Percentiles rank a stretch among this genome's conserved stretches.
phyloP scores from a whole-genome alignment of 2,113 vertebrate species.

The Pogonocichla stellata region DNA sequence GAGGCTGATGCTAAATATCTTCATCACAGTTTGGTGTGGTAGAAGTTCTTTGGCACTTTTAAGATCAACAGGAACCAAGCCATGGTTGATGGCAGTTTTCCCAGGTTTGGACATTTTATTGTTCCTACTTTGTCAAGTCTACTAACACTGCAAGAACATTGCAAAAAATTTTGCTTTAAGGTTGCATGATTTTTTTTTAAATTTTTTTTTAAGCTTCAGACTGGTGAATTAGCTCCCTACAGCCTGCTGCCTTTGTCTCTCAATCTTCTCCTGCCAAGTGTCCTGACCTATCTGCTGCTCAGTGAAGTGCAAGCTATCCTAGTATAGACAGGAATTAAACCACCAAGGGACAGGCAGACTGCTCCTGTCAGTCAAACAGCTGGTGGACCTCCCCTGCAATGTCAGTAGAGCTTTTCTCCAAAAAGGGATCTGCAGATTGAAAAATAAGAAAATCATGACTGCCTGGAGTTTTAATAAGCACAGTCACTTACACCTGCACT shows the following conservation, averaged over 20 bases:
- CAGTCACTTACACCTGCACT: accelerated
- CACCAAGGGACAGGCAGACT: slow-evolving; percentile 84
- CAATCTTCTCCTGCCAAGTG: slow-evolving; percentile 73
- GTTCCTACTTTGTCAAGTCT: slow-evolving; percentile 56
- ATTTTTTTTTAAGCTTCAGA: not conserved
- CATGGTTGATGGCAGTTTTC: slow-evolving; percentile 79
- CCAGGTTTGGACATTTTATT: slow-evolving; percentile 85
- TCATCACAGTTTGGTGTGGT: slow-evolving; percentile 91
- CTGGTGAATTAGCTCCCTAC: slow-evolving; percentile 40
- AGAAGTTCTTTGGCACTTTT: slow-evolving; percentile 83
- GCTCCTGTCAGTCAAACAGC: slow-evolving; percentile 86
- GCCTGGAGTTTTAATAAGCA: not conserved
- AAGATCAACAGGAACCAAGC: slow-evolving; percentile 81
- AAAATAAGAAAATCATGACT: not conserved
- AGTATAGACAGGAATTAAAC: slow-evolving; percentile 89
- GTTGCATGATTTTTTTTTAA: not conserved
- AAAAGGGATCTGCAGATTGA: not conserved
- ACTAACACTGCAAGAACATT: slow-evolving; percentile 83
- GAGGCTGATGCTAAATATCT: slow-evolving; percentile 99
- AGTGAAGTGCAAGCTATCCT: slow-evolving; percentile 80
- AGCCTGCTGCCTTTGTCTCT: slow-evolving; percentile 77
- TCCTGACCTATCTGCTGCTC: slow-evolving; percentile 76
- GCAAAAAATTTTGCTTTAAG: slow-evolving; percentile 51
- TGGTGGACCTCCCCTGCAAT: slow-evolving; percentile 79
- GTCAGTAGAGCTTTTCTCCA: slow-evolving; percentile 41